These are phyloP conservation scores for Leptarthrus brevirostris DNA, from an alignment of 2,888 invertebrate genomes.

Conservation along the genomic window DNA sequence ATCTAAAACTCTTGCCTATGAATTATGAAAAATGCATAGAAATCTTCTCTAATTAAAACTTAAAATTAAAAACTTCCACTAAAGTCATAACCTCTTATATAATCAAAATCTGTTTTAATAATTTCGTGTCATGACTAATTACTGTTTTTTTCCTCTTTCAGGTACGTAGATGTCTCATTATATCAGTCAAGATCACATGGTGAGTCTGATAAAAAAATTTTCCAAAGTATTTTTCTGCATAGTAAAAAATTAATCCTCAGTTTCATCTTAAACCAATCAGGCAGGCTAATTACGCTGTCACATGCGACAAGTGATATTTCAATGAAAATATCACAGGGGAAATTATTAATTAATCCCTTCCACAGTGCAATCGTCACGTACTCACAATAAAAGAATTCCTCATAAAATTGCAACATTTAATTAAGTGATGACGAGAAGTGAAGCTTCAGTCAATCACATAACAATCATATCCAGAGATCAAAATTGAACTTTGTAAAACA, in stretches of 20 bases:
- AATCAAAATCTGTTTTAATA: slow-evolving; percentile 19
- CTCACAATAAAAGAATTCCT: background rate
- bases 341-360: slow-evolving; percentile 6
- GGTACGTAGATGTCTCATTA: slow-evolving; percentile 15
- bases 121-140: background rate
- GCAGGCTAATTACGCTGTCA: background rate
- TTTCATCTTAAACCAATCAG: background rate
- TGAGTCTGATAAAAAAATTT: slow-evolving; percentile 17
- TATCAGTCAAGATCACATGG: background rate
- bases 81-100: too few relatives aligned
- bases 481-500: slow-evolving; percentile 43
- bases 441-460: background rate
- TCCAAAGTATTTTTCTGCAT: background rate
- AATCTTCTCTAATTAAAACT: too few relatives aligned
- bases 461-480: background rate
- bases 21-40: too few relatives aligned
- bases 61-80: slow-evolving; percentile 2
- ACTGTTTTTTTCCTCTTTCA: slow-evolving; percentile 25
- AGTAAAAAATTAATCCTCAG: background rate
- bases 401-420: background rate
- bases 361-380: background rate
- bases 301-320: background rate
- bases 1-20: too few relatives aligned
- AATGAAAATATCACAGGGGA: background rate
- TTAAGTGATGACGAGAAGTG: background rate